A percentile compares a stretch with the other conserved stretches of the same genome.
phyloP scores from a whole-genome alignment of 2,113 vertebrate species.

The Passer montanus region DNA sequence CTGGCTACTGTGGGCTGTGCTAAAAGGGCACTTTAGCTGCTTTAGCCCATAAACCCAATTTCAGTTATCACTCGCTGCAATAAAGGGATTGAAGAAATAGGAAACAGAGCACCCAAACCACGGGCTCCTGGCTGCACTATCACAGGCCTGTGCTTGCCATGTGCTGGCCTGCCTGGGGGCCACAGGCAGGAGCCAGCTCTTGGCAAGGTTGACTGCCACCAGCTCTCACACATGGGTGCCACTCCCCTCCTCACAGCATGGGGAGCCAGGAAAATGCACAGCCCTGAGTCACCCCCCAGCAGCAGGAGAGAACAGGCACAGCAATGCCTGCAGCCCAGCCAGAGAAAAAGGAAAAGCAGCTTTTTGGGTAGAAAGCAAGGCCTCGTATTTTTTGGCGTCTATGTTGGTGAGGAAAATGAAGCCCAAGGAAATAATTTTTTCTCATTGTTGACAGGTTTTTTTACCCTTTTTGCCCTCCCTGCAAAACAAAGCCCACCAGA shows the following conservation, averaged over 20 bases:
- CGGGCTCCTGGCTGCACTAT: neutral
- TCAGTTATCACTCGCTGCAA: neutral
- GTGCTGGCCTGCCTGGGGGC: neutral
- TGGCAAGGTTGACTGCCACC: neutral
- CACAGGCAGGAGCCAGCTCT: neutral
- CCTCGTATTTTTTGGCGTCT: neutral
- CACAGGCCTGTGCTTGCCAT: neutral
- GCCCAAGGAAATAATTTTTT: neutral
- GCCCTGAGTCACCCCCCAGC: neutral
- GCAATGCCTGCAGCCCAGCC: neutral
- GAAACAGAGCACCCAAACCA: neutral
- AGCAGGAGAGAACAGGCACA: neutral
- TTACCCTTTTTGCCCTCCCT: neutral
- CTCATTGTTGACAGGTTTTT: neutral
- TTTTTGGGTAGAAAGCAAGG: neutral
- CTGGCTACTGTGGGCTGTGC: neutral
- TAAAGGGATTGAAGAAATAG: neutral
- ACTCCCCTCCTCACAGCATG: neutral
- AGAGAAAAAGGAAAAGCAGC: neutral
- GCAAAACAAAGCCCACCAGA: neutral
- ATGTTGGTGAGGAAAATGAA: neutral
- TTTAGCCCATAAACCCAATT: neutral
- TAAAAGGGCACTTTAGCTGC: neutral
- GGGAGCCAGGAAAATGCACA: fast-evolving
- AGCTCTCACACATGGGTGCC: neutral